These are phyloP conservation scores for Sebastes minor DNA, from an alignment of 2,797 vertebrate species.

Conservation along the genomic window DNA sequence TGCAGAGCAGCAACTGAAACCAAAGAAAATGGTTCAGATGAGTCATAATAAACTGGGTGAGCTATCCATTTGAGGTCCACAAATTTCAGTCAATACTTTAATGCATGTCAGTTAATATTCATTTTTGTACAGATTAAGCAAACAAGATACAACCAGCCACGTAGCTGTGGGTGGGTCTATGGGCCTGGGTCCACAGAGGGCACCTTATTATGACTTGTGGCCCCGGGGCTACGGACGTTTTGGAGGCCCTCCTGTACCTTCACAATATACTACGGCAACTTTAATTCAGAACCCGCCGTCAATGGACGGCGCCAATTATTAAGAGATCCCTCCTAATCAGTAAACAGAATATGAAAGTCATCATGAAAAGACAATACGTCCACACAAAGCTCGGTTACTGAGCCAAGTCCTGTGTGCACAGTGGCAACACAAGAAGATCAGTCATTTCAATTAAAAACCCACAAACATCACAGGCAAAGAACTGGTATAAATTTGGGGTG, in stretches of 20 bases:
- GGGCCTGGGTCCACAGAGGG: rapidly evolving
- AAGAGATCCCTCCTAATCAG: background rate
- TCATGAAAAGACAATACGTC: background rate
- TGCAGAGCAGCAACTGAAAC: background rate
- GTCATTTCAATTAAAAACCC: too few species aligned
- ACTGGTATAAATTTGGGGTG: too few species aligned
- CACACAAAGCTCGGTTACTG: background rate
- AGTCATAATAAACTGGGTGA: background rate
- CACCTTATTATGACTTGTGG: background rate
- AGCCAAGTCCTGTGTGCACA: background rate
- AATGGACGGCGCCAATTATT: rapidly evolving
- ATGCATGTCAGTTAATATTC: background rate
- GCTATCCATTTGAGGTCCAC: background rate
- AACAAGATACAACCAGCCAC: background rate
- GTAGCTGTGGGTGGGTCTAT: background rate
- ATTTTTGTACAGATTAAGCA: background rate
- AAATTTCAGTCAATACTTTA: background rate
- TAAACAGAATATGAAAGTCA: background rate
- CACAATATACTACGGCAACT: too few species aligned
- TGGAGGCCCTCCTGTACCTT: too few species aligned
- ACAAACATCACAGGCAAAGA: too few species aligned
- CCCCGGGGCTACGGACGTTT: too few species aligned
- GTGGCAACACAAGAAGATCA: background rate
- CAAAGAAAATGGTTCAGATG: background rate
- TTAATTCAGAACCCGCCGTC: background rate